These are phyloP conservation scores for Alfaro cultratus DNA, from an alignment of 2,797 vertebrate species.

Conservation along the genomic window DNA sequence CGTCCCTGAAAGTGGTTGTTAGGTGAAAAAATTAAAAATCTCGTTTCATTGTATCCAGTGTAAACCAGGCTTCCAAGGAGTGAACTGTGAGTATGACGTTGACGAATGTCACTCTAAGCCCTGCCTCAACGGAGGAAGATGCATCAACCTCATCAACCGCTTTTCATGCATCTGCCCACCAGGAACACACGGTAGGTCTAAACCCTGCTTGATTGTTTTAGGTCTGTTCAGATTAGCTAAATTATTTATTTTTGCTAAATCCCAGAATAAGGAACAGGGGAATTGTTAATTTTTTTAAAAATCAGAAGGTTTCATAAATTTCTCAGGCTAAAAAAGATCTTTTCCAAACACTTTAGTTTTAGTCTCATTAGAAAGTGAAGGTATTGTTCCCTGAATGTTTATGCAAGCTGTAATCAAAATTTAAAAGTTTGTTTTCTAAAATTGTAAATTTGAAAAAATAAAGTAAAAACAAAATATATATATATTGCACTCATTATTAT, in stretches of 20 bases:
- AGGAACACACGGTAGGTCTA: conserved; percentile 86
- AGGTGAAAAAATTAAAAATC: neutral
- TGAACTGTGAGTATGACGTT: conserved; percentile 93
- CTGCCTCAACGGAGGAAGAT: conserved; percentile 90
- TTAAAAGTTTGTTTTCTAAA: neutral
- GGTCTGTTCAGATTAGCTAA: neutral
- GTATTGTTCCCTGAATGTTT: neutral
- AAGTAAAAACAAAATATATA: neutral
- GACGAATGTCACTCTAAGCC: conserved; percentile 92
- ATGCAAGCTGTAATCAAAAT: neutral
- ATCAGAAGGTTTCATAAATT: neutral
- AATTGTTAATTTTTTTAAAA: neutral
- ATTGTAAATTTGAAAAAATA: neutral
- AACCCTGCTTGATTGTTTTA: neutral
- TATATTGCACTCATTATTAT: neutral
- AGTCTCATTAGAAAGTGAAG: neutral
- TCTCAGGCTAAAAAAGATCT: neutral
- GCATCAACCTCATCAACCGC: conserved; percentile 90
- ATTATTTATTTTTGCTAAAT: neutral
- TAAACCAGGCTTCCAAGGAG: conserved; percentile 91
- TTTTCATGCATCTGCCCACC: conserved; percentile 91
- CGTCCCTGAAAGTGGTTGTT: neutral
- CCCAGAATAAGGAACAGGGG: neutral
- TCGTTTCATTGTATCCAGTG: conserved; percentile 78
- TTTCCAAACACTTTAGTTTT: neutral